Conservation (phyloP, 2,888 invertebrate genomes). For the Chrysopilus asiliformis region DNA sequence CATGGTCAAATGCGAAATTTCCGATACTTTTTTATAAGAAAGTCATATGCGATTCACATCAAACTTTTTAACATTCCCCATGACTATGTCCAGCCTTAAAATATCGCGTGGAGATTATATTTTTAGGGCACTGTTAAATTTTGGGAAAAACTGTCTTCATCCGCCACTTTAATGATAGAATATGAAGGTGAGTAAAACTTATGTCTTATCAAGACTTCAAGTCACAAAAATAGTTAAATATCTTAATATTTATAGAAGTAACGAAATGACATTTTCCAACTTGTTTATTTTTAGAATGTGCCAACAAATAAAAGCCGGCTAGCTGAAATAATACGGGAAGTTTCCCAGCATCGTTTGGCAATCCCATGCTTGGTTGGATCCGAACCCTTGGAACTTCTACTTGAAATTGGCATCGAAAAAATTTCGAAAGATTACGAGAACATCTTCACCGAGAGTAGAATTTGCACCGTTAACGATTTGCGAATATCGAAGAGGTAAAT, state of each 20-base stretch:
- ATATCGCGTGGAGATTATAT: too few species aligned
- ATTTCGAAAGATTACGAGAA: slow-evolving; percentile 33
- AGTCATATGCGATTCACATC: too few species aligned
- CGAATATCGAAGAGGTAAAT: slow-evolving; percentile 8
- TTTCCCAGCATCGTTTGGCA: slow-evolving; percentile 33
- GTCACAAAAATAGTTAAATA: neutral
- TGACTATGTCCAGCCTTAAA: too few species aligned
- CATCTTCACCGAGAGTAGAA: slow-evolving; percentile 31
- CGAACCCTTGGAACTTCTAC: slow-evolving; percentile 32
- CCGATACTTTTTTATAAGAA: too few species aligned
- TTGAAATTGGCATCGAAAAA: slow-evolving; percentile 36
- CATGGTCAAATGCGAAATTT: too few species aligned
- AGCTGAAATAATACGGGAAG: slow-evolving; percentile 32
- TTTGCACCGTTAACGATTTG: slow-evolving; percentile 26
- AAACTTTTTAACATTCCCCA: too few species aligned
- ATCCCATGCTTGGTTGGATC: slow-evolving; percentile 32
- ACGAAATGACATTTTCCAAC: neutral
- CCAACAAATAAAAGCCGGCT: slow-evolving; percentile 33
- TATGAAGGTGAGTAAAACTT: too few species aligned
- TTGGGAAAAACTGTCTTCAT: too few species aligned
- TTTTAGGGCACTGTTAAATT: too few species aligned
- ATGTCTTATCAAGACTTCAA: neutral
- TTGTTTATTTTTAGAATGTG: slow-evolving; percentile 24
- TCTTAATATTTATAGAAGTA: too few species aligned
- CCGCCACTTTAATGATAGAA: too few species aligned